phyloP scores from a whole-genome alignment of 2,113 vertebrate species.

The Seriola dumerili region DNA sequence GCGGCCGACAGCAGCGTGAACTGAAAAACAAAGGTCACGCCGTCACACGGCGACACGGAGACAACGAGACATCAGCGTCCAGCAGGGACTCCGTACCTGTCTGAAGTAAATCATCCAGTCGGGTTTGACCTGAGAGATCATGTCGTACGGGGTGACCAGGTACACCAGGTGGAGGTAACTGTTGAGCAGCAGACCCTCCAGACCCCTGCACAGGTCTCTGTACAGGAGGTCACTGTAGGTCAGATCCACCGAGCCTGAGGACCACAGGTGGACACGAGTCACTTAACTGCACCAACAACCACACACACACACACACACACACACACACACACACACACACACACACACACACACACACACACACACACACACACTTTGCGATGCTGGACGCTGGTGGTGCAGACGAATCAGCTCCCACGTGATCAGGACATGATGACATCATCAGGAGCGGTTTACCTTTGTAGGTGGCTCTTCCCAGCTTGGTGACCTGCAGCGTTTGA shows the following conservation, averaged over 20 bases:
- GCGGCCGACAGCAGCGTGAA: slow-evolving; percentile 87
- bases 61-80: too few species aligned
- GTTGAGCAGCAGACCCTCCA: slow-evolving; percentile 93
- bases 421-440: too few species aligned
- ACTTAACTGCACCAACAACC: neutral
- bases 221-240: slow-evolving; percentile 89
- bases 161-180: slow-evolving; percentile 93
- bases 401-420: too few species aligned
- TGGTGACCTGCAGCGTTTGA: slow-evolving; percentile 85
- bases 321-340: too few species aligned
- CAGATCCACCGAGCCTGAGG: slow-evolving; percentile 92
- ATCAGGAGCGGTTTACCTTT: slow-evolving; percentile 85
- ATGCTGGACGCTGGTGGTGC: too few species aligned
- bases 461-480: slow-evolving; percentile 90
- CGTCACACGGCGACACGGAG: neutral
- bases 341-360: too few species aligned
- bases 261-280: neutral
- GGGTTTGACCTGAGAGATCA: slow-evolving; percentile 87
- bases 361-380: too few species aligned
- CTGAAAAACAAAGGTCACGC: slow-evolving; percentile 68
- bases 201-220: slow-evolving; percentile 89
- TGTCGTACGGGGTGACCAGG: slow-evolving; percentile 92
- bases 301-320: too few species aligned
- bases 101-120: slow-evolving; percentile 95
- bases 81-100: slow-evolving; percentile 83